These are phyloP conservation scores for Boloria euphrosyne DNA, from an alignment of 2,888 invertebrate genomes.

Conservation along the genomic window DNA sequence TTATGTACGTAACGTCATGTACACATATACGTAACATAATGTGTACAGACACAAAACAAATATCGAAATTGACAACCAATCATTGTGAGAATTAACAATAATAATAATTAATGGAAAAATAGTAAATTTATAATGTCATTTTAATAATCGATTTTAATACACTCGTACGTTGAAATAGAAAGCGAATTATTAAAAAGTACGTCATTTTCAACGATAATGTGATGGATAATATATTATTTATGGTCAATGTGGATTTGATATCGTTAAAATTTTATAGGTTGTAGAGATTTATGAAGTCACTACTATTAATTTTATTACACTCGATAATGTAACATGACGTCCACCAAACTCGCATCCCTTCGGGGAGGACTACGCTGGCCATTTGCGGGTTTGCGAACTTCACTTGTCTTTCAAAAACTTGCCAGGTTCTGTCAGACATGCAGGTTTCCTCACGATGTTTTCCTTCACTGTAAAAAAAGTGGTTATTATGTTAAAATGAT, in stretches of 20 bases:
- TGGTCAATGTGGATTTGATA: constrained; percentile 46
- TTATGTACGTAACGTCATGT: too few species aligned
- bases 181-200: constrained; percentile 34
- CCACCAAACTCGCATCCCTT: not conserved
- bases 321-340: not conserved
- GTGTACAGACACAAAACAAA: too few species aligned
- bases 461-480: too few species aligned
- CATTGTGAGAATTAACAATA: not conserved
- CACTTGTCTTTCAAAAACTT: too few species aligned
- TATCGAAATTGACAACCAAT: not conserved
- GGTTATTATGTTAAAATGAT: too few species aligned
- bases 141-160: not conserved
- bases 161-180: constrained; percentile 17
- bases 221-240: constrained; percentile 30
- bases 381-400: too few species aligned
- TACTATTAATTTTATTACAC: constrained; percentile 6
- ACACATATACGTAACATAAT: too few species aligned
- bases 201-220: constrained; percentile 12
- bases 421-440: too few species aligned
- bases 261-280: constrained; percentile 31
- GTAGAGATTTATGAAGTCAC: constrained; percentile 21
- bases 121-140: constrained; percentile 7
- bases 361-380: too few species aligned
- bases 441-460: too few species aligned
- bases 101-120: not conserved